phyloP scores from a whole-genome alignment of 2,888 invertebrate species.

The Caradrina clavipalpis region DNA sequence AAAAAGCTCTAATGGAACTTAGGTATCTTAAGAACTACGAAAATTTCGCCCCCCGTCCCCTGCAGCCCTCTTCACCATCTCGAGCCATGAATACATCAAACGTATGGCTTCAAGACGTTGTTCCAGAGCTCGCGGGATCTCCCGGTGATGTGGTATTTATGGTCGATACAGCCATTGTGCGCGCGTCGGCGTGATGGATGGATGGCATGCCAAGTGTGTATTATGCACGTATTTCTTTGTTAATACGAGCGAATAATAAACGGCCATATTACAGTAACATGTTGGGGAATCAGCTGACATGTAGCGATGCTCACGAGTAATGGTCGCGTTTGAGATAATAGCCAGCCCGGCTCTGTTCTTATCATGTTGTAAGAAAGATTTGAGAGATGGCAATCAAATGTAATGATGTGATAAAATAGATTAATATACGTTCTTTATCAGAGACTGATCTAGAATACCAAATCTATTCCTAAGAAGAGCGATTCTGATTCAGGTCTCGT shows the following conservation, averaged over 20 bases:
- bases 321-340: conserved; percentile 25
- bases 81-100: conserved; percentile 31
- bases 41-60: neutral
- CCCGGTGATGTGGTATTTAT: conserved; percentile 24
- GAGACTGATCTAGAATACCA: neutral
- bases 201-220: conserved; percentile 41
- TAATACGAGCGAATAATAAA: conserved; percentile 27
- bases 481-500: neutral
- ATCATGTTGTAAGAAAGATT: neutral
- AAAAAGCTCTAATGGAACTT: too few species aligned
- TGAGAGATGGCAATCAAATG: neutral
- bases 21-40: too few species aligned
- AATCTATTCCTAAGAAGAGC: neutral
- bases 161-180: conserved; percentile 33
- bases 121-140: conserved; percentile 26
- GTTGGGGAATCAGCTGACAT: conserved; percentile 11
- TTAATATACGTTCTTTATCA: neutral
- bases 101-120: conserved; percentile 9
- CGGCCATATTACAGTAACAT: conserved; percentile 26
- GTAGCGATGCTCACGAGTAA: conserved; percentile 7
- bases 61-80: conserved; percentile 15
- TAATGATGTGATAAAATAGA: neutral
- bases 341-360: conserved; percentile 1
- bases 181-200: conserved; percentile 49
- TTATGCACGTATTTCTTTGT: conserved; percentile 35